Conservation (phyloP, 2,888 invertebrate species). For the Colletes collaris region DNA sequence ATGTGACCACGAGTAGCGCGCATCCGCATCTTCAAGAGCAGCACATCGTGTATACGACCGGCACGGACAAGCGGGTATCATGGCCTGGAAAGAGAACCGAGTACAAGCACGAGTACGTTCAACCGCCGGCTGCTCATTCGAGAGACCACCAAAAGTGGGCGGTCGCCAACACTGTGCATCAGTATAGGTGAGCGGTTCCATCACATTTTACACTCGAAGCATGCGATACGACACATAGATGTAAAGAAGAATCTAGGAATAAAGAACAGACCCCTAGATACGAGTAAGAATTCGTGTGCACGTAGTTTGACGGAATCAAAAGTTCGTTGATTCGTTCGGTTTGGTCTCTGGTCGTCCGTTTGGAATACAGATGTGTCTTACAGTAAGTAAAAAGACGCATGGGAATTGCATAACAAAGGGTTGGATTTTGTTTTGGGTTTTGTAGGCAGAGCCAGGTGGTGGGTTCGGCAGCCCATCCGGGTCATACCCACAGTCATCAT, state of each 20-base stretch:
- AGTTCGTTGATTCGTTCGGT: constrained; percentile 33
- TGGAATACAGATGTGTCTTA: constrained; percentile 39
- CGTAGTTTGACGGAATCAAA: constrained; percentile 31
- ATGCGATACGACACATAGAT: constrained; percentile 22
- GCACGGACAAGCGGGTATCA: constrained; percentile 85
- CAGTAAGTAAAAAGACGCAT: constrained; percentile 62
- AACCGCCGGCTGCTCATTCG: constrained; percentile 86
- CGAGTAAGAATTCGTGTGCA: constrained; percentile 40
- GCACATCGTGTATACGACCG: constrained; percentile 84
- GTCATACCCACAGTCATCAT: constrained; percentile 81
- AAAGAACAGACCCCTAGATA: constrained; percentile 4
- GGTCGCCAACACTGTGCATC: constrained; percentile 83
- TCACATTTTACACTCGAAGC: constrained; percentile 1
- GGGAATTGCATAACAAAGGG: constrained; percentile 70
- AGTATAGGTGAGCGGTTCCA: constrained; percentile 79
- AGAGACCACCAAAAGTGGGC: constrained; percentile 86
- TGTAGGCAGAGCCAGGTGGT: constrained; percentile 82
- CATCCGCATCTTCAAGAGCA: constrained; percentile 83
- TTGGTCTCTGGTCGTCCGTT: constrained; percentile 49
- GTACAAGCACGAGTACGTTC: constrained; percentile 85
- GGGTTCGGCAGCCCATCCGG: constrained; percentile 80
- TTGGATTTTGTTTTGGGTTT: constrained; percentile 69
- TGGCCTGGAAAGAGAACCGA: constrained; percentile 84
- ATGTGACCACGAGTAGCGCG: constrained; percentile 82
- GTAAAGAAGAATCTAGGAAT: background rate